phyloP scores from a whole-genome alignment of 2,113 vertebrate genomes.

The Anser cygnoides region DNA sequence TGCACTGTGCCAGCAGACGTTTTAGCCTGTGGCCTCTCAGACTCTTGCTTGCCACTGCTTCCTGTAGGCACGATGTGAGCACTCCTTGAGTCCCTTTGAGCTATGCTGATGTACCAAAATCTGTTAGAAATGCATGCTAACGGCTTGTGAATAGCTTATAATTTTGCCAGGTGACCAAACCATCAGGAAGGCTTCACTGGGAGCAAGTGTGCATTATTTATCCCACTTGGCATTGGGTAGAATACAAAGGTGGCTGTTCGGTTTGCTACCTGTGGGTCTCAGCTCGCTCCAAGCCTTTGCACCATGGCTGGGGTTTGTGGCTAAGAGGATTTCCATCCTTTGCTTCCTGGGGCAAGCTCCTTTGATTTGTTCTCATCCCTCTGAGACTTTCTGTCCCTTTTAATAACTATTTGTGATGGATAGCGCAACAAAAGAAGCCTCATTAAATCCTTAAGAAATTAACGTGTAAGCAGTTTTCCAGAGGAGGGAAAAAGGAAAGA shows the following conservation, averaged over 20 bases:
- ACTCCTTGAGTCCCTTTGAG: background rate
- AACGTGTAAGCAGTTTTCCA: background rate
- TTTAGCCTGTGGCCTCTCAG: background rate
- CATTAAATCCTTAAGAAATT: background rate
- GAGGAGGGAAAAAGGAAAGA: background rate
- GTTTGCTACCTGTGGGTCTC: background rate
- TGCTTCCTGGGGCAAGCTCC: background rate
- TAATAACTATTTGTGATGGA: background rate
- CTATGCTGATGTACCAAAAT: accelerated
- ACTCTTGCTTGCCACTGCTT: background rate
- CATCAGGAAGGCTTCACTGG: background rate
- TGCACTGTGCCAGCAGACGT: background rate
- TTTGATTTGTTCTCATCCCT: background rate
- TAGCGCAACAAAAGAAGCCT: background rate
- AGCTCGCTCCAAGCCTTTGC: background rate
- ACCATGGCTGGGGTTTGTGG: background rate
- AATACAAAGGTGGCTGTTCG: background rate
- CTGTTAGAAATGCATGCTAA: background rate
- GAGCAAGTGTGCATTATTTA: background rate
- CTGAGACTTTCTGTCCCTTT: background rate
- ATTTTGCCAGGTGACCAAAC: background rate
- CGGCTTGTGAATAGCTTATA: accelerated
- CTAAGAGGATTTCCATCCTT: background rate
- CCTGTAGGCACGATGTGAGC: accelerated
- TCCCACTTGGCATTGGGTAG: accelerated